Conservation (phyloP, 1,140 invertebrate genomes). For the Papilio glaucus region DNA sequence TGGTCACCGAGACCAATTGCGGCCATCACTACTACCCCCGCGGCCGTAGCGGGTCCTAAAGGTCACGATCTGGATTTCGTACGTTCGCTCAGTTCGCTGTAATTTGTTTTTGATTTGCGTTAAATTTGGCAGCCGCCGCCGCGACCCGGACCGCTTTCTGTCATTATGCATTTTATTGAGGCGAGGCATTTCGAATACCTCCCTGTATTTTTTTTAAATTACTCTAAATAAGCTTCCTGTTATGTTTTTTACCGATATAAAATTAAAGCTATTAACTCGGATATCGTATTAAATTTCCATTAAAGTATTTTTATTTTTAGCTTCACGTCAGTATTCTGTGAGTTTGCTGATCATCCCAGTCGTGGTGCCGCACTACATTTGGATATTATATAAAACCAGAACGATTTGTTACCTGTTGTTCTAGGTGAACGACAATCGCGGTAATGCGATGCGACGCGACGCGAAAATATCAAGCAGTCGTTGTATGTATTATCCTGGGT, state of each 20-base stretch:
- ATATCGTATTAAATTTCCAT: slow-evolving; percentile 2
- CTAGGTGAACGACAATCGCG: too few relatives aligned
- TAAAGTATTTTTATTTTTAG: neutral
- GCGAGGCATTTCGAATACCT: neutral
- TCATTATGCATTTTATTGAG: slow-evolving; percentile 8
- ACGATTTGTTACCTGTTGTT: too few relatives aligned
- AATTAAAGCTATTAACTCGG: neutral
- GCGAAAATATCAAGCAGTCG: too few relatives aligned
- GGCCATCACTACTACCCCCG: neutral
- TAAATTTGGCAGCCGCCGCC: slow-evolving; percentile 21
- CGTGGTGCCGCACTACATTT: too few relatives aligned
- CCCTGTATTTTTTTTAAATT: neutral
- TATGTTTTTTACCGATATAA: slow-evolving; percentile 7
- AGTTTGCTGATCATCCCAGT: too few relatives aligned
- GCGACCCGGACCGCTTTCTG: neutral
- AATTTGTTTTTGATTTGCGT: slow-evolving; percentile 41
- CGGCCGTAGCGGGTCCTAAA: slow-evolving; percentile 39
- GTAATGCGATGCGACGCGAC: too few relatives aligned
- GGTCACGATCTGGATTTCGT: slow-evolving; percentile 49
- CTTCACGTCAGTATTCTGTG: too few relatives aligned
- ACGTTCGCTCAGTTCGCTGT: slow-evolving; percentile 5
- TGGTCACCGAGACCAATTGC: neutral
- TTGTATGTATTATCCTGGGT: too few relatives aligned
- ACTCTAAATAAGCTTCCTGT: slow-evolving; percentile 19
- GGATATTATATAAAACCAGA: too few relatives aligned